Base-by-base conservation (phyloP, 2,888 invertebrate species). In the Leptopilina syphax region DNA sequence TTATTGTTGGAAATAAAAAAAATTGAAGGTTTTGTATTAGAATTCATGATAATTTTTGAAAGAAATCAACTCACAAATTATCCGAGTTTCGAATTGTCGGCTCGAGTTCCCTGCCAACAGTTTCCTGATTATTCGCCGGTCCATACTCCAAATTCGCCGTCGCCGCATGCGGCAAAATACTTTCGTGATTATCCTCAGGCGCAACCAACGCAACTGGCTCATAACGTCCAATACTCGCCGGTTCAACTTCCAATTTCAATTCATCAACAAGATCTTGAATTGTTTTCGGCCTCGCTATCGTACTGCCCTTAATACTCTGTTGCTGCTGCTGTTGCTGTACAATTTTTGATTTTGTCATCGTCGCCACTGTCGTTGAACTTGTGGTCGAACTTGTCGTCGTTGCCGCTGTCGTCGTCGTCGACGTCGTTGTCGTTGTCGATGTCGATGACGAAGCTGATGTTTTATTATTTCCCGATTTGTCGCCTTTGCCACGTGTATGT, bases 401-500 rank as follows among this genome's bases (percentile, higher is more conserved):
- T 47, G 50, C 77, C 5, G 80, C 80, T 24, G 81, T 82, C 24
- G 79, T 80, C 18, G 80, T 80, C 44, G 86, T 86, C 73, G 88
- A 67, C 83, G 80, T 5, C 70, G 73, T 65, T 34, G 9, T 34
- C 41, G 12, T 79, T 44, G 86, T 86, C 73, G 88, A 67, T 82
- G 80, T 3, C 76, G 73, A 27, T 81, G 76, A 10, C 18, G 41
- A 18, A 7, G 63, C 12, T 18, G 77, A 1, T 9, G 44, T 65
- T 34, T 12, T 34, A 78, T 79, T 65, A 81, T 86, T 86, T 67
- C 87, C 70, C 8, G 89, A 85, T 27, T 87, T 85, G 3, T 86
- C 88, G 9, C 88, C 82, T 78, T 90, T 87, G 57, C 89, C 85
- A 1, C 92, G 92, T 0, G 92, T 93, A 91, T 97, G 97, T 0